phyloP scores from a whole-genome alignment of 2,888 invertebrate genomes.

The Acholoe squamosa region DNA sequence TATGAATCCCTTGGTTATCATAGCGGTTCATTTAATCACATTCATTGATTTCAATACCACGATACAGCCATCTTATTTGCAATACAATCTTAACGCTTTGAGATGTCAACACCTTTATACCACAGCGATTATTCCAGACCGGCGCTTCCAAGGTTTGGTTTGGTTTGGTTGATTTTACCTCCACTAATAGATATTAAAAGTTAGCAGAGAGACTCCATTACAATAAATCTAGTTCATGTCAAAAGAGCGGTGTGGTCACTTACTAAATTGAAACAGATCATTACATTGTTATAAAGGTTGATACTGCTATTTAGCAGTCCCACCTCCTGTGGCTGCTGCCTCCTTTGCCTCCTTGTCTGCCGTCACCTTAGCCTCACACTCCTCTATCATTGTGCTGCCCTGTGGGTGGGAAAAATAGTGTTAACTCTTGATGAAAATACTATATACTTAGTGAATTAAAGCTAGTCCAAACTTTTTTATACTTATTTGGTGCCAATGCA shows the following conservation, averaged over 20 bases:
- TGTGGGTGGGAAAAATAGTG: slow-evolving; percentile 26
- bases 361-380: slow-evolving; percentile 59
- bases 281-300: background rate
- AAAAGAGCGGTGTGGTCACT: background rate
- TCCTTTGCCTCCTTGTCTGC: slow-evolving; percentile 47
- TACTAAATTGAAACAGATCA: background rate
- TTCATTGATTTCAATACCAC: too few species aligned
- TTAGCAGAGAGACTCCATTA: too few species aligned
- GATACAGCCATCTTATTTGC: too few species aligned
- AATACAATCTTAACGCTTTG: too few species aligned
- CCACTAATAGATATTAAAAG: too few species aligned
- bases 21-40: too few species aligned
- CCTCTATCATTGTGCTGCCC: slow-evolving; percentile 69
- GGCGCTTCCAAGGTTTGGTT: too few species aligned
- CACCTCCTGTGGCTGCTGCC: slow-evolving; percentile 16
- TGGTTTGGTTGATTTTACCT: too few species aligned
- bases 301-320: background rate
- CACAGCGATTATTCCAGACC: too few species aligned
- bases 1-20: too few species aligned
- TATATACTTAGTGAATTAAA: background rate
- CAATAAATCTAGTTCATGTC: too few species aligned
- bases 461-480: background rate
- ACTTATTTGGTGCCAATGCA: background rate
- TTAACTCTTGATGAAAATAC: background rate
- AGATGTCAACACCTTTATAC: too few species aligned